Percentiles rank a stretch among this genome's conserved stretches.
phyloP scores from a whole-genome alignment of 2,113 vertebrate genomes.

The Pavo muticus region DNA sequence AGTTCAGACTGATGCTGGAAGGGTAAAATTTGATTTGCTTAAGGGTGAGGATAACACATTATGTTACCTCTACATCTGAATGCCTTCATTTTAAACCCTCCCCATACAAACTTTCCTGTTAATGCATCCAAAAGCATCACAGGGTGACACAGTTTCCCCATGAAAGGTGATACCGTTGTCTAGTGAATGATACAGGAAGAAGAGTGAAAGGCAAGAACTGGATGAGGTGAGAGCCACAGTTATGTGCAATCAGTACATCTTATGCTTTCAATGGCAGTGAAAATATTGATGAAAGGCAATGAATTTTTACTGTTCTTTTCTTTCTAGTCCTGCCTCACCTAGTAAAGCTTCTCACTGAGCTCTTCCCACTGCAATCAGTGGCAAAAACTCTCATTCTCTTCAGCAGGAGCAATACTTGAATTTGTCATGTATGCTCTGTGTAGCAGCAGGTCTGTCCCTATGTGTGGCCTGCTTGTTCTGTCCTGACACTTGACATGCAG shows the following conservation, averaged over 20 bases:
- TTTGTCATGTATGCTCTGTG: background rate
- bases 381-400: background rate
- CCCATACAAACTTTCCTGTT: background rate
- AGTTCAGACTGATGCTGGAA: background rate
- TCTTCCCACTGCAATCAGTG: background rate
- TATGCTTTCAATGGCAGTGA: background rate
- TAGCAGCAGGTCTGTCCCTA: background rate
- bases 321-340: background rate
- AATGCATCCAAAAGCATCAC: background rate
- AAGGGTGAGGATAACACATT: background rate
- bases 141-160: background rate
- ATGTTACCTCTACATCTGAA: background rate
- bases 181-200: background rate
- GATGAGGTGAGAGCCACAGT: background rate
- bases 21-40: background rate
- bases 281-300: background rate
- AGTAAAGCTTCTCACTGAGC: background rate
- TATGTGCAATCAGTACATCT: background rate
- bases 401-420: background rate
- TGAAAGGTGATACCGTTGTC: background rate
- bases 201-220: background rate
- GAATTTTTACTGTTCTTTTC: background rate
- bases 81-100: background rate
- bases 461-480: constrained; percentile 32
- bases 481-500: constrained; percentile 65